phyloP scores from a whole-genome alignment of 2,888 invertebrate species.

The Netelia melanura region DNA sequence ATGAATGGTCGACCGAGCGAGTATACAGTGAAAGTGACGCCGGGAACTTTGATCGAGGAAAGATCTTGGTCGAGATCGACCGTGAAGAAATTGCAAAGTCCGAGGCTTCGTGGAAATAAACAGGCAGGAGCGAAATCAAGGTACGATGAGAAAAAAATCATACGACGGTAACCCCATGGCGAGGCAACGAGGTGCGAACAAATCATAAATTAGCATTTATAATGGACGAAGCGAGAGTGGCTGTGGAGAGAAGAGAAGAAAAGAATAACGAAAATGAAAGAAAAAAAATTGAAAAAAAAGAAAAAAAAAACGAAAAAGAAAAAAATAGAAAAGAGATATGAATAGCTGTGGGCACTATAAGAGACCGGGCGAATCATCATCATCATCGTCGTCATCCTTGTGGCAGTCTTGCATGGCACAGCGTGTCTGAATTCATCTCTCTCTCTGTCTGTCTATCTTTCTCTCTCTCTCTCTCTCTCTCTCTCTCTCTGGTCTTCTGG shows the following conservation, averaged over 20 bases:
- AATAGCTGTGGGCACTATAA: conserved; percentile 19
- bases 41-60: not conserved
- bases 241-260: conserved; percentile 37
- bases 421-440: conserved; percentile 15
- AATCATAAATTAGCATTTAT: conserved; percentile 81
- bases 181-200: conserved; percentile 73
- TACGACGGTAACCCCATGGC: conserved; percentile 6
- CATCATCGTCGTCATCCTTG: conserved; percentile 36
- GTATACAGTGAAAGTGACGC: not conserved
- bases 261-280: not conserved
- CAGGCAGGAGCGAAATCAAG: conserved; percentile 10
- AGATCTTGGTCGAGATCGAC: not conserved
- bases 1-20: not conserved
- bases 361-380: conserved; percentile 43
- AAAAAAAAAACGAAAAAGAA: conserved; percentile 37
- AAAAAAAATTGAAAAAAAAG: conserved; percentile 47
- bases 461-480: too few species aligned
- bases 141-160: conserved; percentile 21
- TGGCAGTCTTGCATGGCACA: conserved; percentile 17
- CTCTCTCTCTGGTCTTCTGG: not conserved
- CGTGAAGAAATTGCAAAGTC: not conserved
- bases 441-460: too few species aligned
- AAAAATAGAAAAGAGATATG: conserved; percentile 34
- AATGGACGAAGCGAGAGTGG: conserved; percentile 73
- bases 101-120: not conserved